These are phyloP conservation scores for Drosophila nasuta DNA, from an alignment of 1,140 invertebrate species.

Conservation along the genomic window DNA sequence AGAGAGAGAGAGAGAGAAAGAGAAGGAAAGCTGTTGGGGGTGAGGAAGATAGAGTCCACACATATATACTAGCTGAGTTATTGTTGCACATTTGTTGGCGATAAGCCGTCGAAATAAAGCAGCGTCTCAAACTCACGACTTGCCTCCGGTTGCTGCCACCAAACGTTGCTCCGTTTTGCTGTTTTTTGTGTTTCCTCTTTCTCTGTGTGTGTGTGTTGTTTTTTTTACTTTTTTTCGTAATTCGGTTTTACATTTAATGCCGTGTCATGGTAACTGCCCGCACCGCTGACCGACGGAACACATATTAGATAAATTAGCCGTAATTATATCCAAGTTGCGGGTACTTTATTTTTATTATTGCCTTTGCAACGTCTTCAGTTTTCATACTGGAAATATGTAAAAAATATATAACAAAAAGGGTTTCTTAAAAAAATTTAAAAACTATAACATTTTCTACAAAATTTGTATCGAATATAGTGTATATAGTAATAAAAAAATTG, in stretches of 20 bases:
- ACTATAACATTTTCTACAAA: background rate
- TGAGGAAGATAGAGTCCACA: conserved; percentile 5
- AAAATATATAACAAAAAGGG: background rate
- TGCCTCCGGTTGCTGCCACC: conserved; percentile 21
- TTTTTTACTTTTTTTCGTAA: conserved; percentile 10
- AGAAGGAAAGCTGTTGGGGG: background rate
- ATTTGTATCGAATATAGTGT: background rate
- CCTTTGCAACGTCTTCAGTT: conserved; percentile 1
- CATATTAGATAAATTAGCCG: conserved; percentile 71
- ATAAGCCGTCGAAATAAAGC: conserved; percentile 44
- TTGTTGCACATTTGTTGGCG: conserved; percentile 57
- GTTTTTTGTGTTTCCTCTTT: conserved; percentile 4
- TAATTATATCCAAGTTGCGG: conserved; percentile 46
- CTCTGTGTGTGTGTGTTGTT: background rate
- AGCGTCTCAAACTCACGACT: conserved; percentile 13
- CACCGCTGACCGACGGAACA: conserved; percentile 53
- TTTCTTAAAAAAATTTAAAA: no score
- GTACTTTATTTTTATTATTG: background rate
- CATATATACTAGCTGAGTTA: conserved; percentile 33
- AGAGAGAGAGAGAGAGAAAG: background rate
- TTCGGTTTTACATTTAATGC: conserved; percentile 58
- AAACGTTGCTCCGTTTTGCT: conserved; percentile 9
- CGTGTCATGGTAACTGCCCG: conserved; percentile 52
- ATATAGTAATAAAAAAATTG: no score
- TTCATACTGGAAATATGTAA: background rate